A percentile compares a stretch with the other conserved stretches of the same genome.
phyloP scores from a whole-genome alignment of 2,113 vertebrate genomes.

The Argyrosomus japonicus region DNA sequence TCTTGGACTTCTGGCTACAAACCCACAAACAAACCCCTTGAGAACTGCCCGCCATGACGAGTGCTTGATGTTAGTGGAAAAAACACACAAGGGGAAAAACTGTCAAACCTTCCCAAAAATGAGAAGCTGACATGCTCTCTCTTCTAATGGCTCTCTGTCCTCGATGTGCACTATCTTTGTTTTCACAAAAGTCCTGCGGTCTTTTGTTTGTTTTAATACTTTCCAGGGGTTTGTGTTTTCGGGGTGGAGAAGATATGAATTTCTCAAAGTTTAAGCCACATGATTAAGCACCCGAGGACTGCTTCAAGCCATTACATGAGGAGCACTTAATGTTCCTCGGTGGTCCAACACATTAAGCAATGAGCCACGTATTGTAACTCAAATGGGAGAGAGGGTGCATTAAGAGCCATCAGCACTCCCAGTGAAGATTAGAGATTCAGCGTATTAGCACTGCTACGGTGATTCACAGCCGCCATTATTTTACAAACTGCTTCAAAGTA shows the following conservation, averaged over 20 bases:
- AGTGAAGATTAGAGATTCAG: slow-evolving; percentile 19
- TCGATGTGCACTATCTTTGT: slow-evolving; percentile 53
- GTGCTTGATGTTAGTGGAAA: slow-evolving; percentile 16
- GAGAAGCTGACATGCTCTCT: slow-evolving; percentile 26
- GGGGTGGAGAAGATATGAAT: slow-evolving; percentile 59
- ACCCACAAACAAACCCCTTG: slow-evolving; percentile 21
- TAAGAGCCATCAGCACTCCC: slow-evolving; percentile 33
- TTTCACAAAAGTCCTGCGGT: slow-evolving; percentile 57
- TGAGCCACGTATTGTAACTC: slow-evolving; percentile 12
- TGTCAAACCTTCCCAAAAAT: background rate
- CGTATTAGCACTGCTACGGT: slow-evolving; percentile 1
- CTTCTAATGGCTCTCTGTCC: slow-evolving; percentile 55
- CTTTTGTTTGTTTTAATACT: slow-evolving; percentile 69
- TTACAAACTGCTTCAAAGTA: background rate
- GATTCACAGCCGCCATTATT: slow-evolving; percentile 9
- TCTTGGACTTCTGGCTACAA: slow-evolving; percentile 24
- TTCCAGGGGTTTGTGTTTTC: slow-evolving; percentile 69
- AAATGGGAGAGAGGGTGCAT: slow-evolving; percentile 25
- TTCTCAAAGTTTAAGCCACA: slow-evolving; percentile 38
- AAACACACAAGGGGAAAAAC: background rate
- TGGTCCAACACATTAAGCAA: slow-evolving; percentile 44
- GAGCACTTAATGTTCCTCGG: slow-evolving; percentile 41
- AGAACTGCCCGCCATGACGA: background rate
- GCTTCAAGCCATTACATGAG: slow-evolving; percentile 45
- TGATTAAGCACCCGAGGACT: slow-evolving; percentile 29